These are phyloP conservation scores for Pentamera pediparva DNA, from an alignment of 53 echinoderm and acorn worm species.

Conservation along the genomic window DNA sequence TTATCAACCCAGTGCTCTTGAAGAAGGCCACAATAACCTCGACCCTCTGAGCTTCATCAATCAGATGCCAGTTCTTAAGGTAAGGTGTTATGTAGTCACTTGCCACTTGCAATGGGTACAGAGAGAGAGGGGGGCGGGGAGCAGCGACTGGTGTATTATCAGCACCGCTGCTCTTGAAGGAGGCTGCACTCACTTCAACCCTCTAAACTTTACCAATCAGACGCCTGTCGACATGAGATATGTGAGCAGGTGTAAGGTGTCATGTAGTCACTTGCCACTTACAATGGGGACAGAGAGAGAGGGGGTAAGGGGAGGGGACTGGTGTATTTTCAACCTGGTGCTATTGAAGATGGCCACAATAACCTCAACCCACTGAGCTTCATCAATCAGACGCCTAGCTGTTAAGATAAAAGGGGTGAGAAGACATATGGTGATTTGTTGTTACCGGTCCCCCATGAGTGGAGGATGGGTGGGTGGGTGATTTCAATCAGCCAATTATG, in stretches of 20 bases:
- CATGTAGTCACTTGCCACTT: background rate
- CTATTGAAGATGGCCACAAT: constrained; percentile 71
- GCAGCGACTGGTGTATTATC: constrained; percentile 75
- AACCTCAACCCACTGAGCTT: constrained; percentile 84
- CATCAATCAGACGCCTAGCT: constrained; percentile 76
- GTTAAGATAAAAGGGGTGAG: too few relatives aligned
- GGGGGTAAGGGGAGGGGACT: too few relatives aligned
- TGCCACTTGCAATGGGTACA: background rate
- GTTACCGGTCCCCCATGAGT: too few relatives aligned
- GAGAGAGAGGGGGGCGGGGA: too few relatives aligned
- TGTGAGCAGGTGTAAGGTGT: too few relatives aligned
- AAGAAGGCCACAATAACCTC: constrained; percentile 83
- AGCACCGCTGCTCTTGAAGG: constrained; percentile 77
- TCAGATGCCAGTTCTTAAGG: constrained; percentile 62
- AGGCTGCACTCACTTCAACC: constrained; percentile 90
- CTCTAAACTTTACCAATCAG: constrained; percentile 86
- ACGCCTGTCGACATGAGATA: constrained; percentile 64
- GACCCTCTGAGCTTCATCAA: constrained; percentile 85
- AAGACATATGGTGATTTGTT: too few relatives aligned
- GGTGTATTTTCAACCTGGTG: too few relatives aligned
- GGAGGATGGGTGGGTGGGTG: too few relatives aligned
- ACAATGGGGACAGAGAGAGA: too few relatives aligned
- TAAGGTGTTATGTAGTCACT: background rate
- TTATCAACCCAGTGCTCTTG: constrained; percentile 66
- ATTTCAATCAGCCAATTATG: too few relatives aligned